phyloP scores from a whole-genome alignment of 2,888 invertebrate species.

The Drosophila borealis region DNA sequence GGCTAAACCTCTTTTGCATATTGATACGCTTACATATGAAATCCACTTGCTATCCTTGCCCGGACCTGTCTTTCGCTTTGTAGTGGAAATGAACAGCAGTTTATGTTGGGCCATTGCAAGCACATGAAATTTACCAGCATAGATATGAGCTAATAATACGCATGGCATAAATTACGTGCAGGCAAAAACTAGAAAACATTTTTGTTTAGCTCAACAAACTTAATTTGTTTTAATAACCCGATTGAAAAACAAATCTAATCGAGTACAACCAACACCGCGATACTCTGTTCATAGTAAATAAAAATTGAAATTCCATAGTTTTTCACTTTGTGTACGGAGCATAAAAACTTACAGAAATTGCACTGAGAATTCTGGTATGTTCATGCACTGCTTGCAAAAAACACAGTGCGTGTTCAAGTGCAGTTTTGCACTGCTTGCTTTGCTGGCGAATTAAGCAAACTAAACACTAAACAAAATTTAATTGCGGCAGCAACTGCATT shows the following conservation, averaged over 20 bases:
- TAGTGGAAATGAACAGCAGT: conserved; percentile 66
- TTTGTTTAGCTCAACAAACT: conserved; percentile 2
- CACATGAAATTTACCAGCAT: conserved; percentile 20
- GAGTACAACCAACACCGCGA: neutral
- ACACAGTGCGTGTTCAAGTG: conserved; percentile 50
- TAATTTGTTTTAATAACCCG: neutral
- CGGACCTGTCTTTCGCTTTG: conserved; percentile 26
- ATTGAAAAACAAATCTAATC: neutral
- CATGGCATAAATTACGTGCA: conserved; percentile 32
- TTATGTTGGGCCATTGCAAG: conserved; percentile 30
- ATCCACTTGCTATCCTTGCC: conserved; percentile 40
- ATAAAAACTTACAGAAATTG: neutral
- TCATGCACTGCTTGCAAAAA: conserved; percentile 28
- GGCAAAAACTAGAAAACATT: conserved; percentile 13
- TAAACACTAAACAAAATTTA: conserved; percentile 27
- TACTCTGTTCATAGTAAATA: neutral
- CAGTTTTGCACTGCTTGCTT: conserved; percentile 34
- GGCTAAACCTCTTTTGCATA: conserved; percentile 67
- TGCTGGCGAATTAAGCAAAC: conserved; percentile 20
- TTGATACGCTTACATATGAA: conserved; percentile 62
- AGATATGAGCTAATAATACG: conserved; percentile 38
- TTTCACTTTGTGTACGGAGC: neutral
- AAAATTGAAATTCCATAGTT: neutral
- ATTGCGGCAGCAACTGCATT: conserved; percentile 24
- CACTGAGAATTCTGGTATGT: conserved; percentile 31